Percentiles rank a stretch among this genome's conserved stretches.
Evolutionary conservation across 2,113 vertebrate species (phyloP).

Genomic region (Pelodiscus sinensis): DNA sequence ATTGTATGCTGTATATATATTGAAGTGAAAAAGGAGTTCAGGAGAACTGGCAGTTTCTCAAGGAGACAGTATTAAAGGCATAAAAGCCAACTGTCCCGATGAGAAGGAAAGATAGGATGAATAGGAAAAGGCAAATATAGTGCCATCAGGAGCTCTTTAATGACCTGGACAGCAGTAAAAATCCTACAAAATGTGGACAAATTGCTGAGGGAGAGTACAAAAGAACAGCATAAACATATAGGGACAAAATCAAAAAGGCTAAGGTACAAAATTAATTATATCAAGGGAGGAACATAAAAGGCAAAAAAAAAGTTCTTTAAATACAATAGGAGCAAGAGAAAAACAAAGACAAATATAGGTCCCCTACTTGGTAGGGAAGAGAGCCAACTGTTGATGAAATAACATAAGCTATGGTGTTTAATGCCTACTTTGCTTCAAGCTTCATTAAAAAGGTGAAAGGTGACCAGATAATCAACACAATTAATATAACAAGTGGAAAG

Average conservation of each 20-base stretch:
- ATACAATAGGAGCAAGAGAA: neutral
- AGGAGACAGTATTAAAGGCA: neutral
- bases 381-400: neutral
- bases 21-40: neutral
- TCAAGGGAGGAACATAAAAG: neutral
- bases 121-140: neutral
- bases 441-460: neutral
- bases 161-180: neutral
- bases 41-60: neutral
- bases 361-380: neutral
- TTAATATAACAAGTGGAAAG: neutral
- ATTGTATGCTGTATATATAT: constrained; percentile 41
- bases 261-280: neutral
- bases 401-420: neutral
- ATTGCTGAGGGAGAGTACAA: neutral
- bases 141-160: neutral
- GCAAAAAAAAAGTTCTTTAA: neutral
- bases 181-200: neutral
- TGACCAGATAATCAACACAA: neutral
- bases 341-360: neutral
- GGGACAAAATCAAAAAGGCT: neutral
- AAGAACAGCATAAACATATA: neutral
- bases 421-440: neutral
- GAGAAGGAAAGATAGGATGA: neutral
- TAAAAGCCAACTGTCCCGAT: neutral